A percentile compares a stretch with the other conserved stretches of the same genome.
These are phyloP conservation scores for Acanthosepion esculentum DNA, from an alignment of 2,888 invertebrate genomes.

Conservation along the genomic window DNA sequence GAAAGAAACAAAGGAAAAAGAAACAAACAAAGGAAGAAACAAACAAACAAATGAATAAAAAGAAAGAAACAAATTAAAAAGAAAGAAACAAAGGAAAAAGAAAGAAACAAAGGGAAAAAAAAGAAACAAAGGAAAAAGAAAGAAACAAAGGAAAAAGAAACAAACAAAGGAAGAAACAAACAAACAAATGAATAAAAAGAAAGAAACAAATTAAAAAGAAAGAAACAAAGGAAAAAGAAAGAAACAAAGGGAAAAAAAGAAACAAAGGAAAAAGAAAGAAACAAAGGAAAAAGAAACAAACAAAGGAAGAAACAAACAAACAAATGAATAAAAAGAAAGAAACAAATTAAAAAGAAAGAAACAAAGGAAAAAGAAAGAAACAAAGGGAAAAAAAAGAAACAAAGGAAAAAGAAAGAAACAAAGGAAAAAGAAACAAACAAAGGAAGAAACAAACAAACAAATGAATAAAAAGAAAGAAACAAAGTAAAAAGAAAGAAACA, in stretches of 20 bases:
- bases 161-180: too few relatives aligned
- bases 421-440: background rate
- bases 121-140: background rate
- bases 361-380: background rate
- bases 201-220: too few relatives aligned
- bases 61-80: background rate
- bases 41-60: too few relatives aligned
- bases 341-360: background rate
- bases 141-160: background rate
- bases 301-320: background rate
- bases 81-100: background rate
- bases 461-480: background rate
- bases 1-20: background rate
- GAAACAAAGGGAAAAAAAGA: background rate
- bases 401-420: background rate
- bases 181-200: too few relatives aligned
- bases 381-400: background rate
- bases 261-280: accelerated
- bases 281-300: background rate
- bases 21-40: too few relatives aligned
- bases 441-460: background rate
- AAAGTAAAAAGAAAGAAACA: background rate
- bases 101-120: background rate
- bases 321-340: background rate
- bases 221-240: too few relatives aligned